Evolutionary conservation across 2,888 invertebrate species (phyloP).

Genomic region (Folsomia candida): DNA sequence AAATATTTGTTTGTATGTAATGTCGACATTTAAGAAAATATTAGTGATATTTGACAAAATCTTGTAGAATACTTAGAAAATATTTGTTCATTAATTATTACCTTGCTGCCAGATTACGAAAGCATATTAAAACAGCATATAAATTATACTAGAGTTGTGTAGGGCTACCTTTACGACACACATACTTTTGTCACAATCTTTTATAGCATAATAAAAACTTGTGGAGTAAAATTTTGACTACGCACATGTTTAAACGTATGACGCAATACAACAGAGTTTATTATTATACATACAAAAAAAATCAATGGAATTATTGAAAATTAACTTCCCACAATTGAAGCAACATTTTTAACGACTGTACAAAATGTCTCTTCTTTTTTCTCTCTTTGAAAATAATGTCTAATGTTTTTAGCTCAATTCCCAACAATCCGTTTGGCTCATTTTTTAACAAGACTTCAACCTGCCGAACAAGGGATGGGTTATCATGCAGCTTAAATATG

Average conservation of each 20-base stretch:
- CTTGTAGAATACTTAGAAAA: no score
- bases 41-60: no score
- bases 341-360: slow-evolving; percentile 82
- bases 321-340: slow-evolving; percentile 86
- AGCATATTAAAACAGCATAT: no score
- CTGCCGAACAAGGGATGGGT: slow-evolving; percentile 27
- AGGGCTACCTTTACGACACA: no score
- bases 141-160: no score
- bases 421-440: slow-evolving; percentile 61
- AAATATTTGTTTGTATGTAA: background rate
- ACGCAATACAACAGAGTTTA: no score
- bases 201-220: background rate
- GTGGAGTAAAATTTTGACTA: background rate
- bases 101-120: no score
- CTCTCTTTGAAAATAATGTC: slow-evolving; percentile 74
- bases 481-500: slow-evolving; percentile 41
- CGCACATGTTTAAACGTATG: no score
- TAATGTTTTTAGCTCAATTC: slow-evolving; percentile 73
- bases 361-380: slow-evolving; percentile 74
- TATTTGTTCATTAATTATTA: no score
- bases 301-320: slow-evolving; percentile 23
- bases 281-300: no score
- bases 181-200: no score
- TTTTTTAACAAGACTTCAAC: slow-evolving; percentile 22
- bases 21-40: background rate